Percentiles rank a stretch among this genome's conserved stretches.
Evolutionary conservation across 2,888 invertebrate species (phyloP).

Genomic region (Xanthia icteritia): DNA sequence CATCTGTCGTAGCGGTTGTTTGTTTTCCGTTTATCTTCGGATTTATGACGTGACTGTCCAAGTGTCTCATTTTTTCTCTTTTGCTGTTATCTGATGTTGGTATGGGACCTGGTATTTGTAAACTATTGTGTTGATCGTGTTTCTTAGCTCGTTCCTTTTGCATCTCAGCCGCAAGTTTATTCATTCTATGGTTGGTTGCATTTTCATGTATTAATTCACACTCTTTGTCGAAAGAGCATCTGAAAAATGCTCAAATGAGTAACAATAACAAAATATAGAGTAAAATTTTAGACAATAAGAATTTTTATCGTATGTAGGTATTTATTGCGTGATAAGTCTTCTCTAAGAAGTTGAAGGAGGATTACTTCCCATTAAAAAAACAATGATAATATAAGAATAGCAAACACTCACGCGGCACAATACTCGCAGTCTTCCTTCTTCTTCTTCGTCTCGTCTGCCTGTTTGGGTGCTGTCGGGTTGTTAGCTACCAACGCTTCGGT

Average conservation of each 20-base stretch:
- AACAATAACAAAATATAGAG: background rate
- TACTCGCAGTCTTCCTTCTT: conserved; percentile 25
- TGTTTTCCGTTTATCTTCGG: background rate
- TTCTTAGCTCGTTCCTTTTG: conserved; percentile 18
- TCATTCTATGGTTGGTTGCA: background rate
- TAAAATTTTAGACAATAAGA: background rate
- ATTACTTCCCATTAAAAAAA: background rate
- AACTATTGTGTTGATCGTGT: conserved; percentile 58
- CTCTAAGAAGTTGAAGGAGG: background rate
- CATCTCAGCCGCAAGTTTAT: background rate
- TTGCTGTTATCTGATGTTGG: conserved; percentile 31
- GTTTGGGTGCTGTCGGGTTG: background rate
- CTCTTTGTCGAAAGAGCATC: conserved; percentile 45
- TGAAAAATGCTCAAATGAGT: conserved; percentile 24
- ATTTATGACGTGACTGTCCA: background rate
- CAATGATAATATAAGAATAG: background rate
- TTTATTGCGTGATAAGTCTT: background rate
- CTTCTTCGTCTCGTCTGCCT: background rate
- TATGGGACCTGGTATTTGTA: conserved; percentile 69
- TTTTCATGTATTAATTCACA: conserved; percentile 22
- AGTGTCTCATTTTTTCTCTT: background rate
- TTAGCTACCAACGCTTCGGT: background rate
- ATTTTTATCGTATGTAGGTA: background rate
- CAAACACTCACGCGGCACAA: conserved; percentile 41
- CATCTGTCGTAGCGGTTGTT: background rate